Percentiles rank a stretch among this genome's conserved stretches.
These are phyloP conservation scores for Leuciscus idus DNA, from an alignment of 2,113 vertebrate genomes.

Conservation along the genomic window DNA sequence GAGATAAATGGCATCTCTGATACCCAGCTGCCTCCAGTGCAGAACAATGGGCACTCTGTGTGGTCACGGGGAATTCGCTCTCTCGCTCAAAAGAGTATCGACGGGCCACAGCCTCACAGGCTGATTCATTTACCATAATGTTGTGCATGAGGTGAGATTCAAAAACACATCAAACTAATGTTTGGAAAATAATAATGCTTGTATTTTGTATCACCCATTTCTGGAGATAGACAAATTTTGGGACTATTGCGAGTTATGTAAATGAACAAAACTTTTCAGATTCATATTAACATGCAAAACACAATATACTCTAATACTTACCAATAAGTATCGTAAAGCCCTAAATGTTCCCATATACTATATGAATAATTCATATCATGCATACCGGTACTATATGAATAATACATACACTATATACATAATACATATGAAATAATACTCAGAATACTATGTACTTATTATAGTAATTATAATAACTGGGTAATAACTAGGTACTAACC, in stretches of 20 bases:
- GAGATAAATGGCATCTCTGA: slow-evolving; percentile 42
- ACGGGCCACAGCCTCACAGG: slow-evolving; percentile 9
- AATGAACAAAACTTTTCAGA: background rate
- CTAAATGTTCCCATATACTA: background rate
- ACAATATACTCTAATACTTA: background rate
- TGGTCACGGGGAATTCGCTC: slow-evolving; percentile 34
- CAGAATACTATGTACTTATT: no score
- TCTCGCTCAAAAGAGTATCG: slow-evolving; percentile 32
- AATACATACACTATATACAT: no score
- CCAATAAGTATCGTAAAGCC: background rate
- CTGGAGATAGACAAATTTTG: background rate
- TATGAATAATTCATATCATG: no score
- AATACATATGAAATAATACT: no score
- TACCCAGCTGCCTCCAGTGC: slow-evolving; percentile 27
- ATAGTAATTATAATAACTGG: no score
- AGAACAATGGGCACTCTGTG: slow-evolving; percentile 52
- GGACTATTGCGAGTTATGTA: background rate
- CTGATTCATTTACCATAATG: background rate
- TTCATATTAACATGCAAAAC: background rate
- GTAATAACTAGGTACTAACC: no score
- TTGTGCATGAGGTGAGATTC: background rate
- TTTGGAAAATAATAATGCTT: background rate
- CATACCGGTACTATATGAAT: no score
- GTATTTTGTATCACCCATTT: background rate
- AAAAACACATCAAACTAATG: background rate